Base-by-base conservation (phyloP, 2,113 vertebrate species). In the Labeo catla region DNA sequence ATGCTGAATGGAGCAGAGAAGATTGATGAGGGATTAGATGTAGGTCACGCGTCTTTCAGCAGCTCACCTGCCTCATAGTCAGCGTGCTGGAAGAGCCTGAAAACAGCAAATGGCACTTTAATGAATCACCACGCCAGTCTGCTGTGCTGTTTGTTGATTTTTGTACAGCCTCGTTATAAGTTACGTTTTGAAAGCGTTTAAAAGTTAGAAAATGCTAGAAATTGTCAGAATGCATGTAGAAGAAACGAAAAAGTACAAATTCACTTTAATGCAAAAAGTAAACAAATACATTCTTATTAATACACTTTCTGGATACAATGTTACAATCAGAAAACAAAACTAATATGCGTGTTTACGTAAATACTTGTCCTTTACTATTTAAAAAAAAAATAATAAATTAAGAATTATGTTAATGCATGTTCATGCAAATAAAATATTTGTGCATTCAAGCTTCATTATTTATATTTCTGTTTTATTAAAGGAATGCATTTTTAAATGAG, bases 21-120 rank as follows among this genome's bases (percentile, higher is more conserved):
- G 93, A 93, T 94, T 91, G 92, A 95, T 93, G 89, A 83, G 74
- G 87, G 92, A 90, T 90, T 88, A 91, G 83, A 89, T 92, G 81
- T 88, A 86, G 90, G 93, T 93, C 92, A 90, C 81, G 54, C 81
- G 82, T 89, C 83, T 65, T 86, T 84, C 81, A 88, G 34, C 57
- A 68, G 74, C 81, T 84, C 80, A 89, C 83, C 86, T 83, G 54
- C 84, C 2, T 39, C 15, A 13, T 23, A 43, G n/a, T 28, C 36
- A 36, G 61, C 21, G 4, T 73, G 81, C 45, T 84, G 34, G 70
- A 89, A 76, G 36, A 65, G 73, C 21, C 57, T 81, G 21, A 76
- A 84, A 89, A 84, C 54, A 57, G 65, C 28, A 74, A 61, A 85
- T 45, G 52, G 8, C 74, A 72, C n/a, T 86, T 84, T 52, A 49